Evolutionary conservation across 2,113 vertebrate species (phyloP).

Genomic region (Ranitomeya imitator): DNA sequence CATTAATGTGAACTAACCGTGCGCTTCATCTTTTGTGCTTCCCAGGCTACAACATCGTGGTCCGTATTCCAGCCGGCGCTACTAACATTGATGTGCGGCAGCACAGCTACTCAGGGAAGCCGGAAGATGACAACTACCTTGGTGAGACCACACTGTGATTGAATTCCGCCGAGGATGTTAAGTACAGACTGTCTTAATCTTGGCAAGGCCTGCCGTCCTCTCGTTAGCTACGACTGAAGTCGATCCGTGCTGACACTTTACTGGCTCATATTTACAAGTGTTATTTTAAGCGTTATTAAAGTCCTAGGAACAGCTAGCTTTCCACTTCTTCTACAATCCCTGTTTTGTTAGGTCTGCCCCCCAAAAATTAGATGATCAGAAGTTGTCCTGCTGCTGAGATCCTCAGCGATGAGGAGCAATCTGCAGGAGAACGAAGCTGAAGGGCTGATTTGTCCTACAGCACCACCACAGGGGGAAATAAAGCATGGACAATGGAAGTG

Average conservation of each 20-base stretch:
- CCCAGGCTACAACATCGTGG: constrained; percentile 93
- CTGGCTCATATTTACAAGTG: not conserved
- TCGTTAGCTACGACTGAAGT: constrained; percentile 15
- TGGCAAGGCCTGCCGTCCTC: not conserved
- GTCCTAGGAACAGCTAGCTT: not conserved
- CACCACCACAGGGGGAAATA: not conserved
- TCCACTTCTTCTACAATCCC: not conserved
- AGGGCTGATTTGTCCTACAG: not conserved
- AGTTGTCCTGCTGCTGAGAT: not conserved
- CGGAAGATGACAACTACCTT: constrained; percentile 98
- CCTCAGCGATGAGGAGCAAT: not conserved
- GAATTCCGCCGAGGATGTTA: constrained; percentile 4
- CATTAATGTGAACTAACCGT: constrained; percentile 22
- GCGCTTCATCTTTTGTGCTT: constrained; percentile 31
- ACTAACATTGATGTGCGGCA: constrained; percentile 97
- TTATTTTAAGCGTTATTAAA: not conserved
- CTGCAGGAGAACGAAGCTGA: not conserved
- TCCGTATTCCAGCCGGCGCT: constrained; percentile 94
- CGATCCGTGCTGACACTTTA: not conserved
- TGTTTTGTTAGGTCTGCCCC: not conserved
- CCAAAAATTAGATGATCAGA: not conserved
- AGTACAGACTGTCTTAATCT: constrained; percentile 7
- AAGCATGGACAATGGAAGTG: not conserved
- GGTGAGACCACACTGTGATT: constrained; percentile 76
- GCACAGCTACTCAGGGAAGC: constrained; percentile 96